These are phyloP conservation scores for Acanthococcus lagerstroemiae DNA, from an alignment of 2,888 invertebrate genomes.

Conservation along the genomic window DNA sequence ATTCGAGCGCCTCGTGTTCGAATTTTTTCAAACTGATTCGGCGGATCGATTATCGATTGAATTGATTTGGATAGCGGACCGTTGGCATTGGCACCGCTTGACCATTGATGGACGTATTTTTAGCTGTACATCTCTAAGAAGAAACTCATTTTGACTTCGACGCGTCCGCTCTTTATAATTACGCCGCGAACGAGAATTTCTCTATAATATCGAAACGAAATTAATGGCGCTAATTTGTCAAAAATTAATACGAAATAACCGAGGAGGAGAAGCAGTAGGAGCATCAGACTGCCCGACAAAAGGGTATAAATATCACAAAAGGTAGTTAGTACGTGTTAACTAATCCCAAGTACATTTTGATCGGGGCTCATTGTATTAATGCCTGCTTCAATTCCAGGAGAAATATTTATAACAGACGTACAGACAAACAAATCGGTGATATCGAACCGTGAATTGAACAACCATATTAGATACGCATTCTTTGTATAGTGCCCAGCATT, in stretches of 20 bases:
- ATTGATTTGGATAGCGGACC: too few relatives aligned
- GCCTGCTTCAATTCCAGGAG: background rate
- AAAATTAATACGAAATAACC: background rate
- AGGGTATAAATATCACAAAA: background rate
- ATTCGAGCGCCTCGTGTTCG: too few relatives aligned
- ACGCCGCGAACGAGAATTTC: too few relatives aligned
- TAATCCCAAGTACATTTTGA: background rate
- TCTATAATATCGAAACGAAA: too few relatives aligned
- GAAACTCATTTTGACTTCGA: too few relatives aligned
- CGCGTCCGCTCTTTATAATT: too few relatives aligned
- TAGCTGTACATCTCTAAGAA: too few relatives aligned
- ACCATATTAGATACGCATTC: slow-evolving; percentile 28
- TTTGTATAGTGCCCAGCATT: slow-evolving; percentile 6
- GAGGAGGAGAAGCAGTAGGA: background rate
- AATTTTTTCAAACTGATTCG: too few relatives aligned
- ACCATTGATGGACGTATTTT: too few relatives aligned
- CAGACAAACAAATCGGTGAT: slow-evolving; percentile 26
- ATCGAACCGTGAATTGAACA: slow-evolving; percentile 26
- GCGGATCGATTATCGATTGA: too few relatives aligned
- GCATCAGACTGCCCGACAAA: too few relatives aligned
- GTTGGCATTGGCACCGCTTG: too few relatives aligned
- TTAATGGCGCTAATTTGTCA: background rate
- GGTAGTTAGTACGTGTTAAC: background rate
- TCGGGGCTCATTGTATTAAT: background rate
- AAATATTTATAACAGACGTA: background rate